Percentiles rank a stretch among this genome's conserved stretches.
These are phyloP conservation scores for Orientallactaga bullata DNA, from an alignment of 2,113 vertebrate species.

Conservation along the genomic window DNA sequence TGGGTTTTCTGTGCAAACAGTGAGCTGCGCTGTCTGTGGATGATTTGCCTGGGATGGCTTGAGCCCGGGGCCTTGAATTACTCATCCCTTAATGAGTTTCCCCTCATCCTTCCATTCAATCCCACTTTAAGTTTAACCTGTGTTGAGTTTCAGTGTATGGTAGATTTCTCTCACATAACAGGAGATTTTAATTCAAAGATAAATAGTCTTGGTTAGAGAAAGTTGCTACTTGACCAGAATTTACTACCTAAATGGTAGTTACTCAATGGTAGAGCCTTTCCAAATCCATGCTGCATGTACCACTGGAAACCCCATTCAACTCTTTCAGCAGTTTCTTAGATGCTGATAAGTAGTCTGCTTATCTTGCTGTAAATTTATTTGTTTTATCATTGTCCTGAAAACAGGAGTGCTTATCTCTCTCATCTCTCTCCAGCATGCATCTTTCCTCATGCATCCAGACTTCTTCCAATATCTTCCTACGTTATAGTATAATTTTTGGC, in stretches of 20 bases:
- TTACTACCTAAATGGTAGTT: not conserved
- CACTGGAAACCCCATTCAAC: not conserved
- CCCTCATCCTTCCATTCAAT: not conserved
- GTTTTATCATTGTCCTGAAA: constrained; percentile 1
- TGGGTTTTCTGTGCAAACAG: not conserved
- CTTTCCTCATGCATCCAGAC: not conserved
- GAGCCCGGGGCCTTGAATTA: not conserved
- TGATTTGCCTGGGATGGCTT: not conserved
- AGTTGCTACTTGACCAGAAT: not conserved
- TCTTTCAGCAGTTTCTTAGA: not conserved
- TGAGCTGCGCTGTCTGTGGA: not conserved
- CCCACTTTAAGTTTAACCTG: not conserved
- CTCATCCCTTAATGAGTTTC: not conserved
- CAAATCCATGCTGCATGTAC: not conserved
- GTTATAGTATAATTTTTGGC: not conserved
- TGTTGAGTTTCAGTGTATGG: not conserved
- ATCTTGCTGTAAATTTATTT: not conserved
- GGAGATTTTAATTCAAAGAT: not conserved
- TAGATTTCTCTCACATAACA: not conserved
- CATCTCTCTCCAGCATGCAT: not conserved
- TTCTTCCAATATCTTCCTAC: not conserved
- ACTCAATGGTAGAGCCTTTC: not conserved
- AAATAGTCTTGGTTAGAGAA: not conserved
- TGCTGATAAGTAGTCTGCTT: constrained; percentile 43
- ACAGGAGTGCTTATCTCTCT: not conserved